Evolutionary conservation across 2,888 invertebrate genomes (phyloP).

Genomic region (Tachina grossa): DNA sequence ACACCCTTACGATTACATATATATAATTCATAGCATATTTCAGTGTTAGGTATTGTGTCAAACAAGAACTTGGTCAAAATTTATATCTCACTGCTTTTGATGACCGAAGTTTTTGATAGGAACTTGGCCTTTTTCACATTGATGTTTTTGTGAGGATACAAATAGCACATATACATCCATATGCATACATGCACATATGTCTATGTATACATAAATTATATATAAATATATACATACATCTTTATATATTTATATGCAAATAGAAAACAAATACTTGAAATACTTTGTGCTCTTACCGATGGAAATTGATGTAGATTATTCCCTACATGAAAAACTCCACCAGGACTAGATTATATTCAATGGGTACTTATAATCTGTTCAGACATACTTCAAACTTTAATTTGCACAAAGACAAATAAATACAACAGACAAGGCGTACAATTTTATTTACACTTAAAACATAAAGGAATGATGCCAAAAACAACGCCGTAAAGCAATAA

Average conservation of each 20-base stretch:
- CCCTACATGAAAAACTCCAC: constrained; percentile 12
- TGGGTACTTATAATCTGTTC: constrained; percentile 38
- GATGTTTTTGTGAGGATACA: too few species aligned
- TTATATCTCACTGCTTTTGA: too few species aligned
- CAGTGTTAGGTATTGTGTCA: too few species aligned
- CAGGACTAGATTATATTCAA: constrained; percentile 51
- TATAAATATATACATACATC: too few species aligned
- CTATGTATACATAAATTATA: not conserved
- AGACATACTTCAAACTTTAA: constrained; percentile 42
- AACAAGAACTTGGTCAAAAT: too few species aligned
- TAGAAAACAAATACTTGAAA: constrained; percentile 54
- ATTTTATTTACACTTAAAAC: constrained; percentile 64
- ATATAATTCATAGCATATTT: too few species aligned
- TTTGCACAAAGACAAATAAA: not conserved
- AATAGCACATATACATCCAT: too few species aligned
- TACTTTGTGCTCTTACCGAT: constrained; percentile 50
- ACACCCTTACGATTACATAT: too few species aligned
- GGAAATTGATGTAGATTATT: constrained; percentile 30
- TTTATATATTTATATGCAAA: not conserved
- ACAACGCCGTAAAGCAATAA: constrained; percentile 58
- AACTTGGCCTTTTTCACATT: too few species aligned
- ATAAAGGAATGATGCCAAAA: constrained; percentile 55
- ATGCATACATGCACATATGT: not conserved
- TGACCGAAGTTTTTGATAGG: too few species aligned
- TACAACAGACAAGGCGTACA: constrained; percentile 1